phyloP scores from a whole-genome alignment of 1,140 invertebrate genomes.

The Anastatus disparis region DNA sequence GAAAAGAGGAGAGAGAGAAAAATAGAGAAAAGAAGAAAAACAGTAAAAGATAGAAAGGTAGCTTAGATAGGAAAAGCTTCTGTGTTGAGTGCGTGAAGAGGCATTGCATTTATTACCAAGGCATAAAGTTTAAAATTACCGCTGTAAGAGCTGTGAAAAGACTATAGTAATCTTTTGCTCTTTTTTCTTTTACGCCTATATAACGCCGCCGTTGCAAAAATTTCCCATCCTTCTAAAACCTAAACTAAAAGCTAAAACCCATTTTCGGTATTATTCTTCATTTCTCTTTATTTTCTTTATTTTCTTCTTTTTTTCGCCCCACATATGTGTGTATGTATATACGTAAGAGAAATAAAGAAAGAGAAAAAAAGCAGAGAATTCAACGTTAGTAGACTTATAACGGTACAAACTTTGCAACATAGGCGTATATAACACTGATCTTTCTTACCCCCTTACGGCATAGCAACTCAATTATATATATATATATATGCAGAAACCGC shows the following conservation, averaged over 20 bases:
- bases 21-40: no score
- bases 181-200: conserved; percentile 25
- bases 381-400: not conserved
- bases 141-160: conserved; percentile 51
- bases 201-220: conserved; percentile 46
- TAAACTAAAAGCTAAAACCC: conserved; percentile 54
- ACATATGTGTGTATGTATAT: no score
- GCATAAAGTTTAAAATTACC: conserved; percentile 60
- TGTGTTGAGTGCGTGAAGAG: conserved; percentile 50
- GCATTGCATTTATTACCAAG: conserved; percentile 57
- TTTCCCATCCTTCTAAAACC: conserved; percentile 60
- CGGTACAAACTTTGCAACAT: not conserved
- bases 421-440: no score
- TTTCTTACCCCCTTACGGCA: not conserved
- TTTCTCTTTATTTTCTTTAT: not conserved
- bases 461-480: no score
- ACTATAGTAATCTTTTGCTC: no score
- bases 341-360: no score
- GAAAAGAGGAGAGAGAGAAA: no score
- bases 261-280: conserved; percentile 56
- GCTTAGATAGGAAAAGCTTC: conserved; percentile 51
- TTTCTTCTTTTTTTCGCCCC: not conserved
- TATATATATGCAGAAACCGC: no score
- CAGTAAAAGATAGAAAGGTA: no score
- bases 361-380: not conserved